Evolutionary conservation across 1,140 invertebrate species (phyloP), one percentile per base, ranked within the genome.

Genomic region (Macrocentrus cingulum): DNA sequence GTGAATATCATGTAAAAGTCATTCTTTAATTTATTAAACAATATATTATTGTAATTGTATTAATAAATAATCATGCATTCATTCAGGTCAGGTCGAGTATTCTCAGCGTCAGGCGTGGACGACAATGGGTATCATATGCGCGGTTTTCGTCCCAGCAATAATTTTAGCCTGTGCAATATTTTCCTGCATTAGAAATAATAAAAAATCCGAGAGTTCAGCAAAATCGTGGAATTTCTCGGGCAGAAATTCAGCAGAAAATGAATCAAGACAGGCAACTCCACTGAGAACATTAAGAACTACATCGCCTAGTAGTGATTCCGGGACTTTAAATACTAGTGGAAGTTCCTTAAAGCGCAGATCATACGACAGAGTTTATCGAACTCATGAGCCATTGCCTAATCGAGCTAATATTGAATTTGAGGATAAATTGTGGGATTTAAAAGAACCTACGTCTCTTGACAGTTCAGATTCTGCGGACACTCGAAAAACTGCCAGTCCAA

Each of bases 291-390:
- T 62, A 42, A 70, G 75, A 51, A 41, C 67, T 0, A 52, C 70
- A 20, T 70, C 72, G 16, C 67, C 66, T 1, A 58, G 55, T 41
- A 70, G 70, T 41, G 74, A 75, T 16, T 58, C 59, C 25, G 69
- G 69, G 55, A 63, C 60, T n/a, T n/a, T n/a, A 5, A 74, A 72
- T 64, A 76, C 72, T 32, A 56, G 60, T 6, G 65, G 72, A 13
- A 67, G 79, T 37, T 58, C 80, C 16, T 87, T 85, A 76, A 88
- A 88, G 71, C 81, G 83, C 61, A 80, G 84, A 55, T 84, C 77
- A 64, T 92, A 92, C 71, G 90, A 93, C 69, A 87, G 85, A 68
- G 85, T 87, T 57, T 94, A 94, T 77, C 80, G 85, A 61, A 94
- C 91, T 8, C 82, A 91, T 68, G 91, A 94, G 81, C 91, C 91